Conservation (phyloP, 2,113 vertebrate species). For the Aplodontia rufa region DNA sequence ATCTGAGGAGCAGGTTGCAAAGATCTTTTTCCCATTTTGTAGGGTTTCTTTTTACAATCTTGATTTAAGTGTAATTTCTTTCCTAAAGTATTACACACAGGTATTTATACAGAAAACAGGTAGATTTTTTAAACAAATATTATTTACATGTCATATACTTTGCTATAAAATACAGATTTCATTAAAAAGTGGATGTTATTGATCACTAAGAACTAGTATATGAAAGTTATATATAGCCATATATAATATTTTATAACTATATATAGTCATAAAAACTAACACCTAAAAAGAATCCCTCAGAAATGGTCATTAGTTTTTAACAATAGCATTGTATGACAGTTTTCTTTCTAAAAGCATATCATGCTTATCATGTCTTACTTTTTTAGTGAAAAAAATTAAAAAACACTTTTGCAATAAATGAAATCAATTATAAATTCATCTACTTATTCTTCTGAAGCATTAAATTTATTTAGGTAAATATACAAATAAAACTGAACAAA, state of each 20-base stretch:
- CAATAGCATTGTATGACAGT: not conserved
- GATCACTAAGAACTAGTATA: not conserved
- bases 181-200: not conserved
- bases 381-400: not conserved
- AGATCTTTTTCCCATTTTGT: too few relatives aligned
- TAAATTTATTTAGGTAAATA: not conserved
- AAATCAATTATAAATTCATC: not conserved
- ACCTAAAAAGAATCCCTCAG: too few relatives aligned
- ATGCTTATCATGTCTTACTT: not conserved
- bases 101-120: not conserved
- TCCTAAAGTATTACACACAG: not conserved
- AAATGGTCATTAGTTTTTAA: not conserved
- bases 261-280: not conserved
- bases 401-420: not conserved
- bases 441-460: not conserved
- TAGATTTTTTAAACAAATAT: not conserved
- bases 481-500: not conserved
- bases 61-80: not conserved
- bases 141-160: not conserved
- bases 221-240: too few relatives aligned
- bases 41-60: too few relatives aligned
- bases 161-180: not conserved
- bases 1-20: too few relatives aligned
- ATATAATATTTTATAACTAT: too few relatives aligned
- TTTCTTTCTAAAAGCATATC: not conserved